Evolutionary conservation across 2,797 vertebrate genomes (phyloP), one percentile per base, ranked within the genome.

Genomic region (Phyllotis vaccarum): DNA sequence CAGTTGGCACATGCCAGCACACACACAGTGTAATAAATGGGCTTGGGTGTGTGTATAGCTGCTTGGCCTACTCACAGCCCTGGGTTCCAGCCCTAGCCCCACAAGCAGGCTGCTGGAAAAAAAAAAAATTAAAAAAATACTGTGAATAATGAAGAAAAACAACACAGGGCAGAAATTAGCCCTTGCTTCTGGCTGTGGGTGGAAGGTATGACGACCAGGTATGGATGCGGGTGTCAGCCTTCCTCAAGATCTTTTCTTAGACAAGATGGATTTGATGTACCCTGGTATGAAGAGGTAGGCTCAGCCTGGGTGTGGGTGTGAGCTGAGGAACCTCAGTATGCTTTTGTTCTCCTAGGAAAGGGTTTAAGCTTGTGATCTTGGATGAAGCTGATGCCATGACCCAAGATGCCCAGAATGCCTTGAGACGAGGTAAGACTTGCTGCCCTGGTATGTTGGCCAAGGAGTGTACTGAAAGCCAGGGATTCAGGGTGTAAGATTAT

Each of bases 341-440:
- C 17, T 0, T 81, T n/a, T 90, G n/a, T 68, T 9, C 89, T 16
- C 95, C 75, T 58, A 99, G 99, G 98, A 99, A 99, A 98, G 99
- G 99, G 94, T 99, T 99, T 97, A 99, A 99, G 98, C 99, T 99
- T 7, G 99, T 99, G 97, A 99, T 99, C 97, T 98, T 99, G 98
- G 99, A 99, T 46, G 99, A 99, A 98, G 99, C 99, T 0, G 99
- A 99, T n/a, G 99, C 99, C 97, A 99, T 99, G 99, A 99, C 99
- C 93, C 99, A 99, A 94, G 99, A 99, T 5, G 99, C 99, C 97
- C 99, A 99, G 99, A 99, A 99, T 27, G 99, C 99, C 97, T 98
- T 99, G 98, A 98, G 99, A 96, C 98, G 99, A 99, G 99, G 99
- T 99, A 98, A 99, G 99, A n/a, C 60, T 70, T 0, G 85, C 64